These are phyloP conservation scores for Branchellion lobata DNA, from an alignment of 2,888 invertebrate genomes.

Conservation along the genomic window DNA sequence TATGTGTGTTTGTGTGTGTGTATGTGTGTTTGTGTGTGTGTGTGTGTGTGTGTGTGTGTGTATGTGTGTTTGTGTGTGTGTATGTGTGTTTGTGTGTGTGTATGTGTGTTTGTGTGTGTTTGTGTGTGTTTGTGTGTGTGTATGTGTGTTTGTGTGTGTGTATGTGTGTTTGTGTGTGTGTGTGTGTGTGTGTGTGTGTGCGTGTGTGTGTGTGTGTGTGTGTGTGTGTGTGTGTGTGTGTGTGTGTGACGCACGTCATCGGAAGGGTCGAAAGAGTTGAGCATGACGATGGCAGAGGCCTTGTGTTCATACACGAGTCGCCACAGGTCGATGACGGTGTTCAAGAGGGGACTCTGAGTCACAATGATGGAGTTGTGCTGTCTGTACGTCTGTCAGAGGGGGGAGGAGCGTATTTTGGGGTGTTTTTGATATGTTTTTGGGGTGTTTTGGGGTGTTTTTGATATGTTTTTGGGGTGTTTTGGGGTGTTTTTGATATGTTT, in stretches of 20 bases:
- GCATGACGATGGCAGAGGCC: conserved; percentile 60
- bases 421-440: no score
- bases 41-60: conserved; percentile 17
- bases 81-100: not conserved
- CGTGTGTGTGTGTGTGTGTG: not conserved
- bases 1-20: conserved; percentile 16
- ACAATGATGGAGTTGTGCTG: conserved; percentile 59
- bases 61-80: conserved; percentile 16
- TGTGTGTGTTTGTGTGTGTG: conserved; percentile 36
- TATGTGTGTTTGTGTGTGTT: conserved; percentile 11
- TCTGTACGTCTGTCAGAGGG: conserved; percentile 49
- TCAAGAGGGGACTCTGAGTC: conserved; percentile 62
- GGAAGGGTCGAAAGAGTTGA: conserved; percentile 55
- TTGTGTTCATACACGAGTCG: conserved; percentile 60
- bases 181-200: conserved; percentile 19
- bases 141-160: not conserved
- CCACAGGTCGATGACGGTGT: conserved; percentile 63
- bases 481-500: no score
- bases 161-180: conserved; percentile 38
- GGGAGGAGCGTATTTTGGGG: no score
- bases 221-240: conserved; percentile 17
- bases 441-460: no score
- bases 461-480: no score
- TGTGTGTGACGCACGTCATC: conserved; percentile 30
- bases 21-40: not conserved